phyloP scores from a whole-genome alignment of 2,113 vertebrate genomes.

The Zingel zingel region DNA sequence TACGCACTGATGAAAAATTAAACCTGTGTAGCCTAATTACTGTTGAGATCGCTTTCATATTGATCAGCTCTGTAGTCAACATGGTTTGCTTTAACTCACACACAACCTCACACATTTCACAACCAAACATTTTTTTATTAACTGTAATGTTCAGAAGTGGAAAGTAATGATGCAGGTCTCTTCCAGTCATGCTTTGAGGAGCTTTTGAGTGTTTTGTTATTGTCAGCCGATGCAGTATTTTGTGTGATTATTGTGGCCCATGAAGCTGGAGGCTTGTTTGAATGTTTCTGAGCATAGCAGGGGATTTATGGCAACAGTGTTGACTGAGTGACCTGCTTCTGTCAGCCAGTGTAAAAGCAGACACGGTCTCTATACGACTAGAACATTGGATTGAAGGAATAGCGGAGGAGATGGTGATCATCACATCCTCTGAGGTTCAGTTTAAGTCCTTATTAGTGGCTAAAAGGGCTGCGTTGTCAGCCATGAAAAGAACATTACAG shows the following conservation, averaged over 20 bases:
- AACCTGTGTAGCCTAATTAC: slow-evolving; percentile 11
- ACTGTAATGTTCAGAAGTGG: slow-evolving; percentile 22
- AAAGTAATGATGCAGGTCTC: slow-evolving; percentile 26
- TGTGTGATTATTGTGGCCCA: slow-evolving; percentile 32
- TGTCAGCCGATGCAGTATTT: slow-evolving; percentile 22
- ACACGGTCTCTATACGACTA: slow-evolving; percentile 25
- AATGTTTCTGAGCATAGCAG: slow-evolving; percentile 43
- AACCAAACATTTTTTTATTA: slow-evolving; percentile 14
- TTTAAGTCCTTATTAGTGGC: slow-evolving; percentile 56
- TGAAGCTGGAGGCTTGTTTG: slow-evolving; percentile 32
- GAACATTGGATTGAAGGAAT: slow-evolving; percentile 51
- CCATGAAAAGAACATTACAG: slow-evolving; percentile 63
- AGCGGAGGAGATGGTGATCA: slow-evolving; percentile 56
- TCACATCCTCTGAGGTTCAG: slow-evolving; percentile 45
- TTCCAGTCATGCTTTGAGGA: slow-evolving; percentile 19
- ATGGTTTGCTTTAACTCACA: slow-evolving; percentile 7
- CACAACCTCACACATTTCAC: background rate
- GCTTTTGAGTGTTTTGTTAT: slow-evolving; percentile 31
- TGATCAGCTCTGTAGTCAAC: slow-evolving; percentile 18
- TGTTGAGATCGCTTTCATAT: background rate
- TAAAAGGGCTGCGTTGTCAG: slow-evolving; percentile 31
- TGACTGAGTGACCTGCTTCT: slow-evolving; percentile 79
- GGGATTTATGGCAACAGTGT: slow-evolving; percentile 53
- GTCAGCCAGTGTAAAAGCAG: slow-evolving; percentile 64
- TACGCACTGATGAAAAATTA: slow-evolving; percentile 18